Conservation (phyloP, 2,888 invertebrate species). For the Amiota mariae region DNA sequence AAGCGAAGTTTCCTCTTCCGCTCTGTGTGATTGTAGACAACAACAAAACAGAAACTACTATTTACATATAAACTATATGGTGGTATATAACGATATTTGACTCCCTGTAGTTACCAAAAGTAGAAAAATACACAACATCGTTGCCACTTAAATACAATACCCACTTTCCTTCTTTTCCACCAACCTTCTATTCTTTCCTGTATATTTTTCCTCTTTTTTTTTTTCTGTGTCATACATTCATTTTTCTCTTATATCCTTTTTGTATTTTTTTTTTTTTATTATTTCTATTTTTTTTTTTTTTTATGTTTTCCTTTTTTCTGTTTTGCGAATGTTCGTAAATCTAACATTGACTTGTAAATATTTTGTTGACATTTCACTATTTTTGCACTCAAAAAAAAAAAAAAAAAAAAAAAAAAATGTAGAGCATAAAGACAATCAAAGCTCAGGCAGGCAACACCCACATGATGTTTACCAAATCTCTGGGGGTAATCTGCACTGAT, state of each 20-base stretch:
- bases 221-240: background rate
- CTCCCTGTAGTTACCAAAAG: no score
- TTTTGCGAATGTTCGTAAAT: conserved; percentile 7
- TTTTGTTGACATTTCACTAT: conserved; percentile 24
- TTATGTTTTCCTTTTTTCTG: background rate
- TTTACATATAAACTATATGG: background rate
- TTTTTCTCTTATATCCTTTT: conserved; percentile 11
- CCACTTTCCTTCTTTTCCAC: no score
- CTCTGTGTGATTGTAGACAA: conserved; percentile 4
- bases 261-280: background rate
- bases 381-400: background rate
- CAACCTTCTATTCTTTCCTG: no score
- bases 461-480: background rate
- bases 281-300: background rate
- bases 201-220: no score
- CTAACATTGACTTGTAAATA: conserved; percentile 24
- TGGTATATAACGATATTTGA: no score
- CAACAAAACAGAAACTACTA: background rate
- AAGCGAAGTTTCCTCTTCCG: conserved; percentile 45
- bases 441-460: background rate
- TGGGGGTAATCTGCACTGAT: background rate
- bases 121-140: no score
- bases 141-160: no score
- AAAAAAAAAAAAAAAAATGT: no score
- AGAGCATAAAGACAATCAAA: no score